These are phyloP conservation scores for Takifugu rubripes DNA, from an alignment of 2,797 vertebrate genomes.

Conservation along the genomic window DNA sequence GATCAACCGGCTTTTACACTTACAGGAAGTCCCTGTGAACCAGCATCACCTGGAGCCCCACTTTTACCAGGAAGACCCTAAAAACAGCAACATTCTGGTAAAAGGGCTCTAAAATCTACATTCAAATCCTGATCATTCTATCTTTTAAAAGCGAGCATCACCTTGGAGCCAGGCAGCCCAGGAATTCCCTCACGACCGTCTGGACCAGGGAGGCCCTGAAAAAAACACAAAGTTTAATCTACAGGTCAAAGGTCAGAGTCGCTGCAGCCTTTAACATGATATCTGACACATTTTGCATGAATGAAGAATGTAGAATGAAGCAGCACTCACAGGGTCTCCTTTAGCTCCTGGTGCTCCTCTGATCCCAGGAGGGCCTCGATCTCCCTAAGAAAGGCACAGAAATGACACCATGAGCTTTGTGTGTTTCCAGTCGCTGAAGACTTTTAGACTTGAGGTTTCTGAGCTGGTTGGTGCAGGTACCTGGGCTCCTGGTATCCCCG, in stretches of 20 bases:
- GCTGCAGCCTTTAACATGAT: neutral
- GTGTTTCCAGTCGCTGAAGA: neutral
- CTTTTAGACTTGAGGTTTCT: no score
- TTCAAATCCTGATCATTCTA: no score
- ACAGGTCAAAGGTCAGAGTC: neutral
- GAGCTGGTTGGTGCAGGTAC: slow-evolving; percentile 58
- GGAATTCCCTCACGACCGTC: slow-evolving; percentile 91
- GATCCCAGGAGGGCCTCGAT: slow-evolving; percentile 81
- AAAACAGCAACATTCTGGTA: slow-evolving; percentile 2
- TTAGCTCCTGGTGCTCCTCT: slow-evolving; percentile 87
- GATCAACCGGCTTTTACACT: slow-evolving; percentile 56
- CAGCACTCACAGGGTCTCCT: slow-evolving; percentile 82
- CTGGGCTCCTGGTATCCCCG: slow-evolving; percentile 80
- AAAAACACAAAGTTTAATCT: neutral
- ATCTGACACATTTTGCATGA: neutral
- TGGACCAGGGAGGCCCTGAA: slow-evolving; percentile 86
- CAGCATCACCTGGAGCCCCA: slow-evolving; percentile 87
- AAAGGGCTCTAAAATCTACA: no score
- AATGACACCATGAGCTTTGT: neutral
- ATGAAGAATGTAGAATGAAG: neutral
- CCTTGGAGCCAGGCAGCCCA: slow-evolving; percentile 88
- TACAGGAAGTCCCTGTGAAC: slow-evolving; percentile 88
- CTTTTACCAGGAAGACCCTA: slow-evolving; percentile 89
- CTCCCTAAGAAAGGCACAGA: slow-evolving; percentile 70
- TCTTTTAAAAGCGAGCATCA: slow-evolving; percentile 39